A percentile compares a stretch with the other conserved stretches of the same genome.
Conservation (phyloP, 2,888 invertebrate species). For the Macaria liturata region DNA sequence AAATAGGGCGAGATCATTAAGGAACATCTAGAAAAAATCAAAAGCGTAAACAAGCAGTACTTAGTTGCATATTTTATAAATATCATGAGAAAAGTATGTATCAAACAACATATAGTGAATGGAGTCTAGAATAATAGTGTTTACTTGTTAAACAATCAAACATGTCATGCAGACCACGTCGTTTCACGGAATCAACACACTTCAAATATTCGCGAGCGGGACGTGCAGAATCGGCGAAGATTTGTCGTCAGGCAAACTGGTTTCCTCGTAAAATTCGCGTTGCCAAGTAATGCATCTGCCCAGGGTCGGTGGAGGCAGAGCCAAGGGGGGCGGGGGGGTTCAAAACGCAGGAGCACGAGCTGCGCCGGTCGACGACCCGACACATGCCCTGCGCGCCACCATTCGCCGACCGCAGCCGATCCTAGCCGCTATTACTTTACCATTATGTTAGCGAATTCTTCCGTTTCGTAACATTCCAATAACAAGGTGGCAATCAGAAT, state of each 20-base stretch:
- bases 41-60: too few species aligned
- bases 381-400: slow-evolving; percentile 77
- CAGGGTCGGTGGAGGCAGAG: slow-evolving; percentile 72
- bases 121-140: slow-evolving; percentile 4
- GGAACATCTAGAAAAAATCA: too few species aligned
- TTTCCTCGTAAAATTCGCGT: slow-evolving; percentile 80
- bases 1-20: slow-evolving; percentile 34
- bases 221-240: slow-evolving; percentile 42
- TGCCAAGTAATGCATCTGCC: slow-evolving; percentile 77
- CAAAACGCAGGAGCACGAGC: slow-evolving; percentile 77
- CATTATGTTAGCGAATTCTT: slow-evolving; percentile 59
- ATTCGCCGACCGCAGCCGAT: slow-evolving; percentile 66
- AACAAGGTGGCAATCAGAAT: slow-evolving; percentile 22
- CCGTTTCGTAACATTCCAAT: slow-evolving; percentile 16
- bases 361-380: slow-evolving; percentile 80
- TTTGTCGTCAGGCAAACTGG: slow-evolving; percentile 72
- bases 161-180: slow-evolving; percentile 6
- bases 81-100: neutral
- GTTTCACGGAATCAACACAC: slow-evolving; percentile 10
- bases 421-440: slow-evolving; percentile 68
- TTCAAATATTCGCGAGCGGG: slow-evolving; percentile 24
- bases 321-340: slow-evolving; percentile 59
- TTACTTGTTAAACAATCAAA: slow-evolving; percentile 21
- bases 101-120: neutral
- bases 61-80: neutral